A percentile compares a stretch with the other conserved stretches of the same genome.
These are phyloP conservation scores for Drosophila bunnanda DNA, from an alignment of 2,888 invertebrate species.

Conservation along the genomic window DNA sequence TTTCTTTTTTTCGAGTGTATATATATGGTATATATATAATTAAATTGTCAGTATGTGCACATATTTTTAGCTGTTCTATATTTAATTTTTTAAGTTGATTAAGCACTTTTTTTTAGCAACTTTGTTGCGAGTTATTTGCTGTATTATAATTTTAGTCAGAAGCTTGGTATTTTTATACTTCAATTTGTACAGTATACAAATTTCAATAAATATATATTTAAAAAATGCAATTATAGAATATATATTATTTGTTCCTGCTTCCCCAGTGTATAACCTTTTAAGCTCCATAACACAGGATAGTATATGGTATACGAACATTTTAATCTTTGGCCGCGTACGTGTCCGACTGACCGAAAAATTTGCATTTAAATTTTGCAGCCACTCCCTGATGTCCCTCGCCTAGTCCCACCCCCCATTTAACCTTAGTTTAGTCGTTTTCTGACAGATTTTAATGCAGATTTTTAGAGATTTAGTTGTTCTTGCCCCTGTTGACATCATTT, in stretches of 20 bases:
- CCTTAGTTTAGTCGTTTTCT: constrained; percentile 17
- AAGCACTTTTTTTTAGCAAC: too few species aligned
- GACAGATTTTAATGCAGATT: constrained; percentile 24
- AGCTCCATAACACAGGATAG: neutral
- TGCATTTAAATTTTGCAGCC: constrained; percentile 28
- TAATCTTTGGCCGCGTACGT: neutral
- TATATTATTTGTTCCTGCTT: neutral
- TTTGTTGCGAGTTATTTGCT: too few species aligned
- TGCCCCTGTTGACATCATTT: constrained; percentile 56
- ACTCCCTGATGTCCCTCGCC: neutral
- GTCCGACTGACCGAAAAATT: constrained; percentile 19
- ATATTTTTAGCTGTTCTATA: neutral
- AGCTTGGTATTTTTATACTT: too few species aligned
- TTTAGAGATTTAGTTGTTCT: constrained; percentile 10
- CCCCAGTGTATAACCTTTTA: neutral
- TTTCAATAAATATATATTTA: neutral
- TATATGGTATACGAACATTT: neutral
- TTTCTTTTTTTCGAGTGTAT: neutral
- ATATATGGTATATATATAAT: neutral
- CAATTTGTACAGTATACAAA: too few species aligned
- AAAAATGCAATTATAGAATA: too few species aligned
- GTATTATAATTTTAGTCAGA: too few species aligned
- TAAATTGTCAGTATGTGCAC: too few species aligned
- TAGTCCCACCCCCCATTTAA: neutral
- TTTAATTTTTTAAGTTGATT: too few species aligned